These are phyloP conservation scores for Borostomias antarcticus DNA, from an alignment of 2,797 vertebrate genomes.

Conservation along the genomic window DNA sequence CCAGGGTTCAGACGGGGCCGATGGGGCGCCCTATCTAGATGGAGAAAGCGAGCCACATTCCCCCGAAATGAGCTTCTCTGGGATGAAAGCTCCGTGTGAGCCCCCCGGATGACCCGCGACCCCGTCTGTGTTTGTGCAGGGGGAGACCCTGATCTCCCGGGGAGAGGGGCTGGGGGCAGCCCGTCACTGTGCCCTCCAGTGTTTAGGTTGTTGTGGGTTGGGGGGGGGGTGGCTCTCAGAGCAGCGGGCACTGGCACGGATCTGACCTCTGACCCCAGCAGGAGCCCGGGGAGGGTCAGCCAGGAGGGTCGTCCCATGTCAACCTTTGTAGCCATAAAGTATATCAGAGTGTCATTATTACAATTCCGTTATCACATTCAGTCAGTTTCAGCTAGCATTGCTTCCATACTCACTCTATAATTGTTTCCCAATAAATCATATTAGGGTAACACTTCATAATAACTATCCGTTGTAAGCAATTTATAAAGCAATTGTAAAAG, in stretches of 20 bases:
- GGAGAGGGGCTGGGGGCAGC: slow-evolving; percentile 52
- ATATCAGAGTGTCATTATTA: slow-evolving; percentile 43
- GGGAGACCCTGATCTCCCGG: slow-evolving; percentile 57
- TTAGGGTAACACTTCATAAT: no score
- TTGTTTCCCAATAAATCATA: background rate
- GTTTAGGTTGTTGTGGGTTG: slow-evolving; percentile 68
- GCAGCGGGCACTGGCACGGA: slow-evolving; percentile 72
- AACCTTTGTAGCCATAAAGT: slow-evolving; percentile 23
- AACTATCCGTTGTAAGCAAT: no score
- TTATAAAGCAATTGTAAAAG: no score
- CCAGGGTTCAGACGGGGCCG: slow-evolving; percentile 61
- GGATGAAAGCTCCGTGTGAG: slow-evolving; percentile 78
- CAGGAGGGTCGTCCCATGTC: slow-evolving; percentile 48
- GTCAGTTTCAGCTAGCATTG: background rate
- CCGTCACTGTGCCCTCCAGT: slow-evolving; percentile 63
- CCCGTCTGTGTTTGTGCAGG: slow-evolving; percentile 75
- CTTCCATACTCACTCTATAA: background rate
- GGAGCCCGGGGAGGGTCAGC: slow-evolving; percentile 48
- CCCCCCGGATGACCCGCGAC: slow-evolving; percentile 74
- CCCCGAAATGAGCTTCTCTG: slow-evolving; percentile 75
- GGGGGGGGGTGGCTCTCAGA: slow-evolving; percentile 65
- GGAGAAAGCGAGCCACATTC: slow-evolving; percentile 71
- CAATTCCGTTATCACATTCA: slow-evolving; percentile 11
- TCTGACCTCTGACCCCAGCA: slow-evolving; percentile 72
- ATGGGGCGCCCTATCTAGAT: slow-evolving; percentile 66